Conservation (phyloP, 2,797 vertebrate species). For the Diplodus sargus region DNA sequence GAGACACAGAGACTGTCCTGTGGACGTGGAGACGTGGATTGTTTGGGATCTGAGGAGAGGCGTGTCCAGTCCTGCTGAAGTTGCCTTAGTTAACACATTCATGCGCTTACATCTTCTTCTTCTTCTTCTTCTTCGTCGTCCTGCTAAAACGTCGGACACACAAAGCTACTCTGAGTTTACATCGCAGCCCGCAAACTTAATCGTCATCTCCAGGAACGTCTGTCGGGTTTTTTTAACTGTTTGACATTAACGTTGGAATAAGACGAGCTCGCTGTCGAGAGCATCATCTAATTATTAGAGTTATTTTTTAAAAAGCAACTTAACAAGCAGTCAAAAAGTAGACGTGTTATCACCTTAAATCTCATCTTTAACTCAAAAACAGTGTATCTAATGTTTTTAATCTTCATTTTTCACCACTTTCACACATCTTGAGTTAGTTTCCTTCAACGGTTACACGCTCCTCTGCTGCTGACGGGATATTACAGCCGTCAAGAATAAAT, state of each 20-base stretch:
- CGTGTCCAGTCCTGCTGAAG: conserved; percentile 46
- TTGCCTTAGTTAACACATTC: conserved; percentile 69
- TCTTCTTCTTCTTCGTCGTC: not conserved
- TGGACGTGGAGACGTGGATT: conserved; percentile 3
- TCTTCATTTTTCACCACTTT: not conserved
- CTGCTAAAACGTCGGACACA: not conserved
- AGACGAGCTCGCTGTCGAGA: not conserved
- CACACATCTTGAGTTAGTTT: not conserved
- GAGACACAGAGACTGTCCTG: conserved; percentile 11
- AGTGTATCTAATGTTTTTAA: not conserved
- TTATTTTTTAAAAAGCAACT: conserved; percentile 1
- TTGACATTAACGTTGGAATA: not conserved
- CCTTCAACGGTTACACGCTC: not conserved
- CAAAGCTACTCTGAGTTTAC: conserved; percentile 43
- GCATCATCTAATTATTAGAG: too few relatives aligned
- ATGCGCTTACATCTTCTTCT: not conserved
- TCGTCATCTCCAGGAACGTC: not conserved
- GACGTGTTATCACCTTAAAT: not conserved
- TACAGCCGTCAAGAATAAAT: conserved; percentile 1
- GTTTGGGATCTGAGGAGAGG: not conserved
- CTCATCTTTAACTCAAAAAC: conserved; percentile 26
- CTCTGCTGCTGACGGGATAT: not conserved
- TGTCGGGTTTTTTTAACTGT: not conserved
- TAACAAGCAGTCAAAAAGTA: not conserved
- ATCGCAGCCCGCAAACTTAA: conserved; percentile 5